Base-by-base conservation (phyloP, 2,888 invertebrate genomes). In the Scaptomyza flava region DNA sequence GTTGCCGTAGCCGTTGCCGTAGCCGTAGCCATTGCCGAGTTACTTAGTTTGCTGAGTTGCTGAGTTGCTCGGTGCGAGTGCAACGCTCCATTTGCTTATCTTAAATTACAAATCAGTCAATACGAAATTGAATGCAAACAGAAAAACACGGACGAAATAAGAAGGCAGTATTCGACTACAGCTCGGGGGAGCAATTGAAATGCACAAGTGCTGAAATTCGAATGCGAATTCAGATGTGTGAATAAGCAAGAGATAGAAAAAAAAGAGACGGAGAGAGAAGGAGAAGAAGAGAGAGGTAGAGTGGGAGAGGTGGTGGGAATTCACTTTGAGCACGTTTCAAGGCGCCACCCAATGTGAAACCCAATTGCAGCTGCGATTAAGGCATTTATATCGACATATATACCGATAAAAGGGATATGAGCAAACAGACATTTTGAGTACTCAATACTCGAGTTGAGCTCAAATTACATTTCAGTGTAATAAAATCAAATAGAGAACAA, bases 31-130 rank as follows among this genome's bases (percentile, higher is more conserved):
- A 77, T 76, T 70, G 70, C 50, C 48, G 51, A 27, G 66, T 17
- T 41, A 23, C 31, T 57, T 67, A 61, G 61, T 66, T 72, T 77
- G 72, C 59, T 50, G 56, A 23, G 57, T 33, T 31, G 31, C 47
- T 36, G 43, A 14, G 48, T 27, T 65, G 61, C 34, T 47, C 27
- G 47, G 20, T 54, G 57, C 56, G 47, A 34, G 58, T 75, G 68
- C 68, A 68, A 66, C 65, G 77, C 81, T 77, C 77, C 85, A 85
- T 79, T 83, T 81, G 83, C 79, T 84, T 85, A 85, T 85, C 88
- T 87, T 82, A 84, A 84, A 85, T 84, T 85, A 87, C 84, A 87
- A 84, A 87, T 84, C 84, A 84, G 88, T 85, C 86, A 82, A 84
- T 85, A 85, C 69, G 68, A 66, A 87, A 87, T 85, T 76, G 80